Conservation (phyloP, 2,888 invertebrate species). For the Lasiommata megera region DNA sequence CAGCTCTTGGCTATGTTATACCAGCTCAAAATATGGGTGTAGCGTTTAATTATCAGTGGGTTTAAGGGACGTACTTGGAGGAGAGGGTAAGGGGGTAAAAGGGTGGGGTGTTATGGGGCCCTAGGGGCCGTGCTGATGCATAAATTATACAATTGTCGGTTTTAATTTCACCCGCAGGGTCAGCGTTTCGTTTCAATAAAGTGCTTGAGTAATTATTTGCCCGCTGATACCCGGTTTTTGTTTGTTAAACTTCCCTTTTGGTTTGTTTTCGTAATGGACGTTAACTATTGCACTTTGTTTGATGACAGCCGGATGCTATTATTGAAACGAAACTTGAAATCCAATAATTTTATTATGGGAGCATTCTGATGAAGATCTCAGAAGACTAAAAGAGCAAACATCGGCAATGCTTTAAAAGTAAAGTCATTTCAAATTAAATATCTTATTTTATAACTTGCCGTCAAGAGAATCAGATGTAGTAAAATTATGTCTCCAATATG, state of each 20-base stretch:
- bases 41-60: conserved; percentile 38
- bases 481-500: too few species aligned
- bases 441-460: too few species aligned
- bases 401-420: too few species aligned
- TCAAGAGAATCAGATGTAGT: too few species aligned
- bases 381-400: too few species aligned
- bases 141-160: conserved; percentile 64
- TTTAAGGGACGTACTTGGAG: conserved; percentile 30
- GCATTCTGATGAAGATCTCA: too few species aligned
- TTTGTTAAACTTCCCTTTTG: conserved; percentile 16
- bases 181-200: conserved; percentile 56
- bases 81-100: conserved; percentile 14
- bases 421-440: too few species aligned
- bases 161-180: conserved; percentile 54
- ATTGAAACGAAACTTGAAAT: too few species aligned
- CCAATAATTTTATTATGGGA: too few species aligned
- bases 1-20: neutral
- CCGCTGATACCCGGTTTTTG: conserved; percentile 14
- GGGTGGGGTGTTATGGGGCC: conserved; percentile 32
- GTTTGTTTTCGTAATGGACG: conserved; percentile 13
- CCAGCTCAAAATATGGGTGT: conserved; percentile 19
- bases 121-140: conserved; percentile 54
- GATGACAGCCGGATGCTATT: neutral
- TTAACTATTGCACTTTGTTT: conserved; percentile 6
- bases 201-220: conserved; percentile 27